Evolutionary conservation across 2,797 vertebrate species (phyloP), one percentile per base, ranked within the genome.

Genomic region (Podarcis siculus): DNA sequence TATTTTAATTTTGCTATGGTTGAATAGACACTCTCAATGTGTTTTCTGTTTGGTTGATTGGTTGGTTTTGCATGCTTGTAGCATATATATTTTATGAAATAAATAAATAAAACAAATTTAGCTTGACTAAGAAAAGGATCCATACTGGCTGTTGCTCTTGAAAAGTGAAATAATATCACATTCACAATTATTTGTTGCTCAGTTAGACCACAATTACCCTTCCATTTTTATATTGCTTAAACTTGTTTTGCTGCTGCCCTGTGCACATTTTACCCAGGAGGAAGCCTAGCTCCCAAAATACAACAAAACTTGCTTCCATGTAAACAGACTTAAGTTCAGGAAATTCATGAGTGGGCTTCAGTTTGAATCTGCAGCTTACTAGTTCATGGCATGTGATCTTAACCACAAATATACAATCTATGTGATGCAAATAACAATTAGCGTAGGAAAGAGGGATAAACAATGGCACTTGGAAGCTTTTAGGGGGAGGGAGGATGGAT

Each of bases 1-100:
- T 78, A 25, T 42, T 73, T 87, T 64, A 27, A 86, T 87, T 78
- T 64, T 79, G 9, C 21, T 88, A 37, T 61, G 37, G 23, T 88
- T 27, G 55, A 88, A 78, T 78, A 79, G 23, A 84, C 32, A 75
- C n/a, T 45, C 30, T 79, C 7, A 42, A 6, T 8, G 49, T 42
- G 42, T 42, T 42, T 37, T 78, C 25, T 45, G 5, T 15, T 37
- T 58, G 58, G 58, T 73, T 49, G 8, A 25, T 78, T 82, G 49
- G 45, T 37, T 49, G 8, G 32, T 79, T 82, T 84, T 88, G 76
- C 82, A 79, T 84, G 82, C 27, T 39, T 88, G 3, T 55, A 15
- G 49, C 13, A 55, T 55, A 55, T 15, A 55, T 1, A 55, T 55
- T 55, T 55, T 55, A 55, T 55, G 49, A 55, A 55, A 55, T 55